A percentile compares a stretch with the other conserved stretches of the same genome.
phyloP scores from a whole-genome alignment of 1,140 invertebrate species.

The Zaprionus taronus region DNA sequence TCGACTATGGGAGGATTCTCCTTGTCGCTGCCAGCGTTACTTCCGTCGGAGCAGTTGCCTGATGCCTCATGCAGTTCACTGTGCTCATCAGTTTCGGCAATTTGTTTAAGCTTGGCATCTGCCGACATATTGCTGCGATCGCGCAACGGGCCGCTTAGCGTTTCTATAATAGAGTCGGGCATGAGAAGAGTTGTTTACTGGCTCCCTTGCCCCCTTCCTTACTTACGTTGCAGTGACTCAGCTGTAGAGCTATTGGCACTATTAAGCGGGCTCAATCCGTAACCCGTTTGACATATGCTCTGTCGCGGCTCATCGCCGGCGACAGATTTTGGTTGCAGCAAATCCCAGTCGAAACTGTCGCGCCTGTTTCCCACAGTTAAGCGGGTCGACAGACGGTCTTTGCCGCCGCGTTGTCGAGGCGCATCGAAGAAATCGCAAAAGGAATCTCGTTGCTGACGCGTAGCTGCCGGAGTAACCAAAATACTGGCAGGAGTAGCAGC shows the following conservation, averaged over 20 bases:
- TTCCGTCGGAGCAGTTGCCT: constrained; percentile 44
- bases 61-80: constrained; percentile 37
- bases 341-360: constrained; percentile 81
- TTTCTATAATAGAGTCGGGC: constrained; percentile 36
- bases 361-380: constrained; percentile 47
- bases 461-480: constrained; percentile 24
- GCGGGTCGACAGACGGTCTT: constrained; percentile 71
- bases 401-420: constrained; percentile 40
- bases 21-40: constrained; percentile 60
- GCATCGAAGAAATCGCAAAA: constrained; percentile 80
- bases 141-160: constrained; percentile 57
- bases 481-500: constrained; percentile 5
- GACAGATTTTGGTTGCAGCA: constrained; percentile 42
- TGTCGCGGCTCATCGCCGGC: constrained; percentile 42
- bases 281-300: constrained; percentile 34
- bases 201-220: background rate
- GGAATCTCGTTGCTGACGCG: constrained; percentile 62
- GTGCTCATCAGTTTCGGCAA: constrained; percentile 68
- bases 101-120: constrained; percentile 66
- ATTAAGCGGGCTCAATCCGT: constrained; percentile 33
- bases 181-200: background rate
- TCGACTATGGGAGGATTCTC: constrained; percentile 61
- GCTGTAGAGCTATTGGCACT: constrained; percentile 37
- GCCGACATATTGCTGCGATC: constrained; percentile 72
- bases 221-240: constrained; percentile 63